phyloP scores from a whole-genome alignment of 64 coral and sea anemone genomes.

The Pachyseris speciosa region DNA sequence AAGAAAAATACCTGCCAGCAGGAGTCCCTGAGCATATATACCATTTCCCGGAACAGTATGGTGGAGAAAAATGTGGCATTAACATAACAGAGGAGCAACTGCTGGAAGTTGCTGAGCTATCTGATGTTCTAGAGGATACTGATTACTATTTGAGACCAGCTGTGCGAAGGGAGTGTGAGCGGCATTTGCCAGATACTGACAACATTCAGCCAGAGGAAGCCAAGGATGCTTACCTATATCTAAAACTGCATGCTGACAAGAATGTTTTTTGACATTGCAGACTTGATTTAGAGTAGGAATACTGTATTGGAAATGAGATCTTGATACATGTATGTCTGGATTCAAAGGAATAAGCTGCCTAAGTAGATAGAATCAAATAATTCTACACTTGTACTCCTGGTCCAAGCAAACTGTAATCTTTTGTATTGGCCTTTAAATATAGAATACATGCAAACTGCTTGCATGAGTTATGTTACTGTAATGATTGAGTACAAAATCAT shows the following conservation, averaged over 20 bases:
- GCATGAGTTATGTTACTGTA: too few species aligned
- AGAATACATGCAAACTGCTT: too few species aligned
- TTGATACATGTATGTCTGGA: not conserved
- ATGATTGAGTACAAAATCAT: too few species aligned
- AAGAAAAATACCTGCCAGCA: constrained; percentile 35
- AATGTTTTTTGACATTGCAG: constrained; percentile 46
- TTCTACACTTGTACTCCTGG: not conserved
- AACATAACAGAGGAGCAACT: constrained; percentile 32
- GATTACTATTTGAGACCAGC: constrained; percentile 58
- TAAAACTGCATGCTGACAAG: constrained; percentile 27
- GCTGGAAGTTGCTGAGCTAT: constrained; percentile 43
- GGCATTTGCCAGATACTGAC: constrained; percentile 48
- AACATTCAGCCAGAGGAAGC: constrained; percentile 51
- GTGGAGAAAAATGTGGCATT: constrained; percentile 49
- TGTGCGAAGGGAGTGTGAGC: constrained; percentile 34
- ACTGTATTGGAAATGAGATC: not conserved
- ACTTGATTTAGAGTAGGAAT: constrained; percentile 9
- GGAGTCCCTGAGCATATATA: constrained; percentile 60
- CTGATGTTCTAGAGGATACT: constrained; percentile 25
- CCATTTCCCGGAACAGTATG: constrained; percentile 59
- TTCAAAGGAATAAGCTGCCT: not conserved
- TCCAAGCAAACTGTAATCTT: too few species aligned
- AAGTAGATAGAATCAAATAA: not conserved
- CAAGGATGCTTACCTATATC: constrained; percentile 54
- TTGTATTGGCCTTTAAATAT: too few species aligned